Percentiles rank a stretch among this genome's conserved stretches.
phyloP scores from a whole-genome alignment of 92 coral and sea anemone species.

The Bergia puertoricense region DNA sequence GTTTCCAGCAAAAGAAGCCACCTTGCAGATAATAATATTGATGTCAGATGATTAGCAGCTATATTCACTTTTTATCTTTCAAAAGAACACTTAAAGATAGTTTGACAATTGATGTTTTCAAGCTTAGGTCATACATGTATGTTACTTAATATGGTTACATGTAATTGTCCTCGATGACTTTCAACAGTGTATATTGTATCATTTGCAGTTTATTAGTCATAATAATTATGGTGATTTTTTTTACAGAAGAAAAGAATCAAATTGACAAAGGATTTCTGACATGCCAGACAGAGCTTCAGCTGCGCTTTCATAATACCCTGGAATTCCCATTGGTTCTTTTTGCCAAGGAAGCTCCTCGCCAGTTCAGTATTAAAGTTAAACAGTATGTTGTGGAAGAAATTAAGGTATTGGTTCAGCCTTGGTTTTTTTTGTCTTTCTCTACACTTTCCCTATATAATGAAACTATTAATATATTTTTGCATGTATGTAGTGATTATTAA shows the following conservation, averaged over 20 bases:
- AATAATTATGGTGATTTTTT: background rate
- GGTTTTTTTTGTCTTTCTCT: background rate
- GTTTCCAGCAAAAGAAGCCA: too few relatives aligned
- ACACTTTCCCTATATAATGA: background rate
- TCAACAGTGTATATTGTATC: too few relatives aligned
- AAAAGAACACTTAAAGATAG: too few relatives aligned
- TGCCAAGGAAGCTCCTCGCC: conserved; percentile 1
- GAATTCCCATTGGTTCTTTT: conserved; percentile 33
- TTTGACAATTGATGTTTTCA: too few relatives aligned
- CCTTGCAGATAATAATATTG: too few relatives aligned
- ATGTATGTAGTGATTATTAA: background rate
- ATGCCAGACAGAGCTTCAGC: conserved; percentile 28
- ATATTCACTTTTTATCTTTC: too few relatives aligned
- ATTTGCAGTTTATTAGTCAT: too few relatives aligned
- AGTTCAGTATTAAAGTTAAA: conserved; percentile 22
- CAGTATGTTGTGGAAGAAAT: background rate
- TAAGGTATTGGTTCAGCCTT: background rate
- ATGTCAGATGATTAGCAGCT: too few relatives aligned
- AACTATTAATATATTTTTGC: background rate
- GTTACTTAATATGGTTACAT: too few relatives aligned
- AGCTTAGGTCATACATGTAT: too few relatives aligned
- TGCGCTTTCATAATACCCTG: conserved; percentile 23
- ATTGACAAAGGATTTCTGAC: conserved; percentile 22
- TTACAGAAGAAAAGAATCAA: conserved; percentile 22
- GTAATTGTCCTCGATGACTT: too few relatives aligned